Percentiles rank a stretch among this genome's conserved stretches.
phyloP scores from a whole-genome alignment of 2,797 vertebrate species.

The Microcaecilia unicolor region DNA sequence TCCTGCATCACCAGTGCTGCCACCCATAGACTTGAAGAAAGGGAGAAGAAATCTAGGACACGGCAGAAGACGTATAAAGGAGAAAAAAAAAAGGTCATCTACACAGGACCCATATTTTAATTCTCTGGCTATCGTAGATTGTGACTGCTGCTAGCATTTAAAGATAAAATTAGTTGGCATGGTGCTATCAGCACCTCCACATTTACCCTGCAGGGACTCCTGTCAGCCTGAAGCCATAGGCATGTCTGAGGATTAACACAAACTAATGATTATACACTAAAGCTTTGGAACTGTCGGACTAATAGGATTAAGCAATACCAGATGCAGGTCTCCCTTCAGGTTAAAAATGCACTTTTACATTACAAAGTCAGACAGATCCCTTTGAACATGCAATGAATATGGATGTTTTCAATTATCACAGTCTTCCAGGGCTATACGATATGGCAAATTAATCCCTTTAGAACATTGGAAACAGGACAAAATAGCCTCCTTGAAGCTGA shows the following conservation, averaged over 20 bases:
- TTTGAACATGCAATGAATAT: constrained; percentile 86
- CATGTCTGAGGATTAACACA: constrained; percentile 76
- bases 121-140: constrained; percentile 71
- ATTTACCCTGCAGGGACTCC: constrained; percentile 77
- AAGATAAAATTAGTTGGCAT: constrained; percentile 78
- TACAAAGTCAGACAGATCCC: constrained; percentile 81
- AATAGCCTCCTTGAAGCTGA: constrained; percentile 75
- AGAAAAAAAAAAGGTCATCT: constrained; percentile 17
- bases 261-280: constrained; percentile 84
- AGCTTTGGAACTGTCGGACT: constrained; percentile 79
- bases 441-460: constrained; percentile 83
- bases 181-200: constrained; percentile 75
- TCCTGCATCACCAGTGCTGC: constrained; percentile 20
- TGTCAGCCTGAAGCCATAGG: constrained; percentile 73
- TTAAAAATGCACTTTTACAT: constrained; percentile 85
- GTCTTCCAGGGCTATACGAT: constrained; percentile 78
- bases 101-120: constrained; percentile 65
- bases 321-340: constrained; percentile 77
- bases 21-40: constrained; percentile 25
- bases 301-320: constrained; percentile 83
- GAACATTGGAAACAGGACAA: constrained; percentile 76
- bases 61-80: constrained; percentile 29
- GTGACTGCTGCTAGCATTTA: constrained; percentile 73
- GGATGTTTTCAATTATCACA: constrained; percentile 85
- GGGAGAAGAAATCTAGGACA: constrained; percentile 40